Base-by-base conservation (phyloP, 1,140 invertebrate genomes). In the Temnothorax nylanderi region DNA sequence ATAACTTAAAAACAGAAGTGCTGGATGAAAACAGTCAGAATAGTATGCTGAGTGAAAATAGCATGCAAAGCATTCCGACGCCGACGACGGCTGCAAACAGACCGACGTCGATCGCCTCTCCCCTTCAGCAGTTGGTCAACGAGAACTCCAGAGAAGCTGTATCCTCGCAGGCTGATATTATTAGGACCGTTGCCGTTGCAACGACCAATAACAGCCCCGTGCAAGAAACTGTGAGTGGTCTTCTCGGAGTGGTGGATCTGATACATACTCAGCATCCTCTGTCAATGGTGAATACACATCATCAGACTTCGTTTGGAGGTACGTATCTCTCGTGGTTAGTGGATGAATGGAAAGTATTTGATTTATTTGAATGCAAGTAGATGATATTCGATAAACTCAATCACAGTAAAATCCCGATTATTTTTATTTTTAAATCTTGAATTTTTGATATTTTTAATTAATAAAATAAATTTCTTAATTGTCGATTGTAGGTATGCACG, bases 21-120 rank as follows among this genome's bases (percentile, higher is more conserved):
- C 92, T 97, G 1, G 97, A 98, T 91, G 97, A 98, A 84, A 96
- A 96, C 84, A 97, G 96, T 87, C 96, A 97, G 74, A 96, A 95
- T 81, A 96, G 96, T 64, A 94, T 96, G 41, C 92, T 96, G 32
- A 95, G 95, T 81, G 95, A 96, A 5, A 96, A 95, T 78, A 95
- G 94, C 44, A 94, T 95, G 89, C 94, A 95, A 44, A 92, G 93
- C 78, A 92, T 94, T 77, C 85, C 93, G 47, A 93, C 87, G 11
- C 84, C 93, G 4, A 91, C 91, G 1, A 80, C 85, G 26, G 18
- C 54, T 11, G 49, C 87, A 16, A 93, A 91, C 26, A 85, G 89
- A 5, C 82, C 90, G 41, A 37, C 88, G 1, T 47, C 67, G 32
- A 91, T 85, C 0, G 72, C 93, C 6, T 94, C 94, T 86, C 93